phyloP scores from a whole-genome alignment of 2,113 vertebrate species.

The Theristicus caerulescens region DNA sequence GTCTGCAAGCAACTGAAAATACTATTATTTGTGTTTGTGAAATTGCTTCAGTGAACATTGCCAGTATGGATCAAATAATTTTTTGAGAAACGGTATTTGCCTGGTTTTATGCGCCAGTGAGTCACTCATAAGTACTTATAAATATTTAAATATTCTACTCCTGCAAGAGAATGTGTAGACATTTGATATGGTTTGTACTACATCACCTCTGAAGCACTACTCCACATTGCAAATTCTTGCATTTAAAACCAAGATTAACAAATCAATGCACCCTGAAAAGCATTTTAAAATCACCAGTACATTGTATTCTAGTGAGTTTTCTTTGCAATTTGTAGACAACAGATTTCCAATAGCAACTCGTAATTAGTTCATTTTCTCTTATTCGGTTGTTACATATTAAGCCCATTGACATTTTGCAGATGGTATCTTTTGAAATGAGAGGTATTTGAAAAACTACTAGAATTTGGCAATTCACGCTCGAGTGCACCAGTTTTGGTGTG shows the following conservation, averaged over 20 bases:
- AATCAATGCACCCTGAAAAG: neutral
- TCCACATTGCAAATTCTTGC: neutral
- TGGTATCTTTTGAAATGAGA: conserved; percentile 53
- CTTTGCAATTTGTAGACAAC: conserved; percentile 69
- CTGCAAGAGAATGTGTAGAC: neutral
- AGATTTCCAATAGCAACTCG: conserved; percentile 73
- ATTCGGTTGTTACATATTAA: conserved; percentile 27
- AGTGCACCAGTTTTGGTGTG: accelerated
- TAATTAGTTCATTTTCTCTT: conserved; percentile 74
- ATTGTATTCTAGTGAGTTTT: conserved; percentile 50
- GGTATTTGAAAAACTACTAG: neutral
- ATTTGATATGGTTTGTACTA: neutral
- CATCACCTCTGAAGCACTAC: neutral
- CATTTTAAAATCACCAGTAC: neutral
- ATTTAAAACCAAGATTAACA: neutral
- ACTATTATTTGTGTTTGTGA: neutral
- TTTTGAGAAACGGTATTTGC: conserved; percentile 12
- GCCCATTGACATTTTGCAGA: conserved; percentile 42
- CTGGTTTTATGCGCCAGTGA: neutral
- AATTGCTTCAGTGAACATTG: neutral
- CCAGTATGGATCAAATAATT: neutral
- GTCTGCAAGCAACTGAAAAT: neutral
- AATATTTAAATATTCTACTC: conserved; percentile 30
- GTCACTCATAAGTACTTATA: conserved; percentile 26
- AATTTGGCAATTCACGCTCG: neutral